Evolutionary conservation across 2,113 vertebrate genomes (phyloP), one percentile per base, ranked within the genome.

Genomic region (Cisticola juncidis): DNA sequence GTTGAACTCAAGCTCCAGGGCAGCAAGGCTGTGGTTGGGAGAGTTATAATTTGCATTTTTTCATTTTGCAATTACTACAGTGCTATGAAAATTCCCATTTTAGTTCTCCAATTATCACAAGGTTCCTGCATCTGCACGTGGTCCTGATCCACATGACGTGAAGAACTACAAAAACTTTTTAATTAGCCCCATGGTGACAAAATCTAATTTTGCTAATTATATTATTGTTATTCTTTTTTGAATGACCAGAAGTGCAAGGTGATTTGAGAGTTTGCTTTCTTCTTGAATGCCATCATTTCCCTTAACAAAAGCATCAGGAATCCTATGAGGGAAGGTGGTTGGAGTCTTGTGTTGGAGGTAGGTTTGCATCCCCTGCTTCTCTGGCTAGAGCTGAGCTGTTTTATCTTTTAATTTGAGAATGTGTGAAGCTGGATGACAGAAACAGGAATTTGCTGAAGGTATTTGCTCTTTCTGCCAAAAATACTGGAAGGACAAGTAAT

Each of bases 401-500:
- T 44, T 36, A 42, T 72, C 16, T 25, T 40, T 25, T 53, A 36
- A 12, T 6, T 47, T 40, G 25, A 47, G 38, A 47, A 47, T 33
- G 48, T 76, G 44, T 65, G 57, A 58, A 77, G 33, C 0, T 35
- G 62, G 44, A 40, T 82, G 50, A 65, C 78, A 65, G 57, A 51
- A 77, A 23, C 44, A 51, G 50, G 42, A 77, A n/a, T 48, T 58
- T 76, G 11, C 33, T 81, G 44, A 33, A 76, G 70, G 36, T 45
- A 16, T 70, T 70, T 57, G 16, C 31, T 70, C 18, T 64, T 77
- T 57, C 36, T 81, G 36, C 42, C 50, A 35, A 51, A 86, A 64
- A 29, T 35, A 23, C 56, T 50, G 42, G 5, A 54, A 74, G 42
- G 40, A 44, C 0, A 0, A 62, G 8, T 24, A n/a, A 69, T 62